phyloP scores from a whole-genome alignment of 2,888 invertebrate genomes.

The Parnassius smintheus region DNA sequence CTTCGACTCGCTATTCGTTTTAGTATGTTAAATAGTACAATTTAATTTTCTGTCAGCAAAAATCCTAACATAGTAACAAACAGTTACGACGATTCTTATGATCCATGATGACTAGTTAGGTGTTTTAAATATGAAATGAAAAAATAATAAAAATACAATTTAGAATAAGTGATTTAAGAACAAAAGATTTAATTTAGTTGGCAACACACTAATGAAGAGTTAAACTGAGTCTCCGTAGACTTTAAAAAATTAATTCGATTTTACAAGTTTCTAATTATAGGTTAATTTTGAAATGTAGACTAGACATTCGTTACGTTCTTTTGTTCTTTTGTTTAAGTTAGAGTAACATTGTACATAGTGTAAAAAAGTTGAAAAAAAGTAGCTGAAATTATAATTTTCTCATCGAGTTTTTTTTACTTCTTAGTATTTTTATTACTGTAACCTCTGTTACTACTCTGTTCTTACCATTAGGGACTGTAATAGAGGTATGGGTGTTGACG shows the following conservation, averaged over 20 bases:
- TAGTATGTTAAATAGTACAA: constrained; percentile 14
- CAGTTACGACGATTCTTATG: constrained; percentile 13
- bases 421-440: background rate
- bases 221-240: background rate
- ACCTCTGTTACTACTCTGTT: constrained; percentile 3
- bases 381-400: constrained; percentile 15
- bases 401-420: constrained; percentile 6
- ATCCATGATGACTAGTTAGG: constrained; percentile 18
- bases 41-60: constrained; percentile 10
- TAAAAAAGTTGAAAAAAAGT: constrained; percentile 16
- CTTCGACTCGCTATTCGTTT: background rate
- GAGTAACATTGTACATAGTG: constrained; percentile 26
- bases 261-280: constrained; percentile 10
- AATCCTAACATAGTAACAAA: constrained; percentile 9
- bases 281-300: constrained; percentile 16
- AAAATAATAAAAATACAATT: constrained; percentile 8
- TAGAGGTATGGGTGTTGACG: background rate
- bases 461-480: background rate
- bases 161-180: constrained; percentile 14
- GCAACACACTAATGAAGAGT: background rate
- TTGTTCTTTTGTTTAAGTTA: constrained; percentile 18
- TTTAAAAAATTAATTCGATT: constrained; percentile 3
- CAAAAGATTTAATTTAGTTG: constrained; percentile 17
- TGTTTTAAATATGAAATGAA: constrained; percentile 11
- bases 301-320: constrained; percentile 19